Conservation (phyloP, 2,113 vertebrate species). For the Felis catus region DNA sequence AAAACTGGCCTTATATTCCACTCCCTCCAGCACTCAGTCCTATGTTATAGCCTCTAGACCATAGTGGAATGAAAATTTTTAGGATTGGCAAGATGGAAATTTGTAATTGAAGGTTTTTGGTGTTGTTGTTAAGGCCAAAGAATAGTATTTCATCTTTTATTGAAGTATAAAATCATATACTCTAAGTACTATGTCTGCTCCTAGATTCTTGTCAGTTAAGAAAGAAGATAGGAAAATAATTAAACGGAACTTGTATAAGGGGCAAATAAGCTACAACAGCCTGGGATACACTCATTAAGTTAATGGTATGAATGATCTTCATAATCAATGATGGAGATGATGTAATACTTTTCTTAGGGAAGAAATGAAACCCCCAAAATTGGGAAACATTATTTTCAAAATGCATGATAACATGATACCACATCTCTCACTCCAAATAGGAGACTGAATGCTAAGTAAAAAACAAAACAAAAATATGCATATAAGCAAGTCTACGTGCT, state of each 20-base stretch:
- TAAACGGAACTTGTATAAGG: conserved; percentile 33
- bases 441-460: neutral
- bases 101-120: neutral
- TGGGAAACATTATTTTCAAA: conserved; percentile 70
- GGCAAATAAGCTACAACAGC: neutral
- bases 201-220: conserved; percentile 33
- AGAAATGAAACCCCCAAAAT: conserved; percentile 63
- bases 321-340: conserved; percentile 39
- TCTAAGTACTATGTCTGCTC: neutral
- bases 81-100: neutral
- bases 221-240: conserved; percentile 38
- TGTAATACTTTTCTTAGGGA: conserved; percentile 27
- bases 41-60: neutral
- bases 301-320: conserved; percentile 48
- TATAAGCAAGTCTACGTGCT: neutral
- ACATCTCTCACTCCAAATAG: conserved; percentile 43
- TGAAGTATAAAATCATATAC: neutral
- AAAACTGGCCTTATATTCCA: neutral
- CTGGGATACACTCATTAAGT: conserved; percentile 40
- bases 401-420: neutral
- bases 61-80: neutral
- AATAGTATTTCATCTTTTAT: neutral
- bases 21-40: neutral
- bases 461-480: neutral
- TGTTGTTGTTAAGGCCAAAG: neutral